Base-by-base conservation (phyloP, 2,797 vertebrate species). In the Phrynocephalus forsythii region DNA sequence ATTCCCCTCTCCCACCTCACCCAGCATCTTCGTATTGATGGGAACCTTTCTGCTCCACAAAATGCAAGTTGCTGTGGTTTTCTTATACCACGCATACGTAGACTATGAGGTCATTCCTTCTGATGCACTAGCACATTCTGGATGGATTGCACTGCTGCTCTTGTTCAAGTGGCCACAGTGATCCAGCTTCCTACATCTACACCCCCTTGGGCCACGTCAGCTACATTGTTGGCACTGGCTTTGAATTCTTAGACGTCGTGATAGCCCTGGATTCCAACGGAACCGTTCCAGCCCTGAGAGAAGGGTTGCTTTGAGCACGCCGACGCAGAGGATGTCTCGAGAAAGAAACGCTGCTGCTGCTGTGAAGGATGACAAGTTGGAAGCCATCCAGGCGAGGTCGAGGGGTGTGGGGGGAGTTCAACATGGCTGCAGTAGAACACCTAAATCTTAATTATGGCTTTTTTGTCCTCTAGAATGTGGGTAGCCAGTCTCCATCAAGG, bases 21-120 rank as follows among this genome's bases (percentile, higher is more conserved):
- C 33, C 4, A 24, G 22, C 13, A 67, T 44, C 66, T n/a, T 63
- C 75, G 2, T 33, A 15, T 56, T 22, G 38, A n/a, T 22, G 48
- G n/a, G 66, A 52, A 5, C 24, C 3, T 66, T 48, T 56, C 10
- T 11, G 8, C 60, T 87, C 72, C 56, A 26, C 63, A 69, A 7
- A 77, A 83, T 24, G 48, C 44, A 24, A n/a, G 48, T 69, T 15
- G 71, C 30, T 87, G 81, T 44, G 50, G 86, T 77, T 83, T 78
- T 83, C 44, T 9, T 44, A 24, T n/a, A 28, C 75, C 6, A 8
- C 60, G 66, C 67, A 80, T 88, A 79, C 26, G 15, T 73, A 88
- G 87, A 88, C 87, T 22, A 66, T 88, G 87, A 84, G 26, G 82
- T 88, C 87, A 88, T 60, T 8, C 11, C 11, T 48, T 79, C 63